Evolutionary conservation across 2,888 invertebrate genomes (phyloP).

Genomic region (Pyrocoelia pectoralis): DNA sequence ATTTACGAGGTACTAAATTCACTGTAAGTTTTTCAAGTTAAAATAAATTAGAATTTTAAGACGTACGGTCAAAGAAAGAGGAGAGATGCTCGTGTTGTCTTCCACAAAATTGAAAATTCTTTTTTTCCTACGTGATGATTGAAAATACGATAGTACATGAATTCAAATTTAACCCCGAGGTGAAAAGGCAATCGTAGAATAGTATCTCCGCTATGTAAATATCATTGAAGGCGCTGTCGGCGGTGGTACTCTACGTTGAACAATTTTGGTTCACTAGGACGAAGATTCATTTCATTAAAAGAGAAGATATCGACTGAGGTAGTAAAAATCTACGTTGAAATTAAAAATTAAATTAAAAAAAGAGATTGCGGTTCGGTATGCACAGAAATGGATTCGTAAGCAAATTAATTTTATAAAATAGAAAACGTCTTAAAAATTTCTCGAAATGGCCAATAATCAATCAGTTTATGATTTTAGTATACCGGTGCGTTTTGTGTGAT

Average conservation of each 20-base stretch:
- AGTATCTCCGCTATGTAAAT: slow-evolving; percentile 35
- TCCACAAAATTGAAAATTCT: slow-evolving; percentile 20
- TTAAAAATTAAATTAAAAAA: no score
- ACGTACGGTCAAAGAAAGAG: not conserved
- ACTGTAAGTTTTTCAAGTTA: not conserved
- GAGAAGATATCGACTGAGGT: slow-evolving; percentile 1
- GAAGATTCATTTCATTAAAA: slow-evolving; percentile 31
- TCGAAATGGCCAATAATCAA: no score
- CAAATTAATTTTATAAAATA: no score
- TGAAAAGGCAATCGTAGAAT: slow-evolving; percentile 34
- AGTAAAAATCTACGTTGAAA: slow-evolving; percentile 1
- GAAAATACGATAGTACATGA: slow-evolving; percentile 28
- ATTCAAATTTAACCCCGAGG: slow-evolving; percentile 34
- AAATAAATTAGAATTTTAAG: not conserved
- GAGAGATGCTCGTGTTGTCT: slow-evolving; percentile 3
- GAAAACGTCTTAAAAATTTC: no score
- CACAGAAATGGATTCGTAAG: not conserved
- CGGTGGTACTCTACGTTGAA: slow-evolving; percentile 16
- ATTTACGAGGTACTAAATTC: slow-evolving; percentile 12
- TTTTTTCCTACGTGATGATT: slow-evolving; percentile 17
- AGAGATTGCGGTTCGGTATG: not conserved
- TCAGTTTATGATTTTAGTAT: no score
- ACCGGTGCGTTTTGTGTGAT: no score
- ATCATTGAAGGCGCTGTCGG: slow-evolving; percentile 31
- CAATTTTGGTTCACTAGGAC: slow-evolving; percentile 28